phyloP scores from a whole-genome alignment of 2,888 invertebrate species.

The Cantharis lateralis region DNA sequence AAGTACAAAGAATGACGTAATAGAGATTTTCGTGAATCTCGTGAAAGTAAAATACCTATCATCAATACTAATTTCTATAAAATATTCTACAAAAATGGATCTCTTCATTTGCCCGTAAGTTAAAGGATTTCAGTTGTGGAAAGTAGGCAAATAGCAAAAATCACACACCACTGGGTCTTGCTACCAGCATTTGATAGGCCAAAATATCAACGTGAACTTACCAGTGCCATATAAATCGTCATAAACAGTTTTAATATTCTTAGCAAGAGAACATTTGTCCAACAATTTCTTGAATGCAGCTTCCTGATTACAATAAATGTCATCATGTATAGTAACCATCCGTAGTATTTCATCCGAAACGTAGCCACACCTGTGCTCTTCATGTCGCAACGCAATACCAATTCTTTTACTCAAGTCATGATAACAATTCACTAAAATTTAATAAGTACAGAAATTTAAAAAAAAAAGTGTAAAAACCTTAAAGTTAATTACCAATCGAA shows the following conservation, averaged over 20 bases:
- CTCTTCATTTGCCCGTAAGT: too few relatives aligned
- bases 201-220: conserved; percentile 34
- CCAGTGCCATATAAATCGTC: conserved; percentile 73
- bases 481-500: conserved; percentile 70
- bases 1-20: background rate
- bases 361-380: conserved; percentile 89
- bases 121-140: too few relatives aligned
- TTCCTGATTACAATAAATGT: conserved; percentile 57
- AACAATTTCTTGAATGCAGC: conserved; percentile 81
- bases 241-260: conserved; percentile 81
- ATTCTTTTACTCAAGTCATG: conserved; percentile 90
- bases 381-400: conserved; percentile 85
- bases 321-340: conserved; percentile 74
- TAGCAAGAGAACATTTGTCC: conserved; percentile 80
- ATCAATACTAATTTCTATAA: too few relatives aligned
- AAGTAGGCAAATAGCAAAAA: too few relatives aligned
- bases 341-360: conserved; percentile 85
- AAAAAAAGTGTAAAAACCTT: background rate
- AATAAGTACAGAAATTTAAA: background rate
- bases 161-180: too few relatives aligned
- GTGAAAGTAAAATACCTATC: too few relatives aligned
- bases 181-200: too few relatives aligned
- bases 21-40: too few relatives aligned
- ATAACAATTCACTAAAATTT: conserved; percentile 78
- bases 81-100: too few relatives aligned